Percentiles rank a stretch among this genome's conserved stretches.
Evolutionary conservation across 2,113 vertebrate species (phyloP).

Genomic region (Sinocyclocheilus rhinocerous): DNA sequence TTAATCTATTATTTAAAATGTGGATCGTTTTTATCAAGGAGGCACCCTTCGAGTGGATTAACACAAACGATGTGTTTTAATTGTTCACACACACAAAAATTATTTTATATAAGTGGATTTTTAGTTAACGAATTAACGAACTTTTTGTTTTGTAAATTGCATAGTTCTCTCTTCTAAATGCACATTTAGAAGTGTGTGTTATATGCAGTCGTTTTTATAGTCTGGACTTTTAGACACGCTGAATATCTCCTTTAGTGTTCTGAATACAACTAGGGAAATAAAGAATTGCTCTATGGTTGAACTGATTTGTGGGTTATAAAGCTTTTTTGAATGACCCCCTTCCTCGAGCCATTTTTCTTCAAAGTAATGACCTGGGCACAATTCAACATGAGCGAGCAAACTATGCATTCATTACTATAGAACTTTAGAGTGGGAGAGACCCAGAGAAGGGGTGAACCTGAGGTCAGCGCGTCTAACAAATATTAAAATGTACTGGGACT

Average conservation of each 20-base stretch:
- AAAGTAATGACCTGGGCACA: conserved; percentile 86
- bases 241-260: conserved; percentile 16
- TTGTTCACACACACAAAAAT: not conserved
- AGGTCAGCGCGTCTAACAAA: conserved; percentile 95
- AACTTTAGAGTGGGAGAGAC: conserved; percentile 73
- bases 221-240: not conserved
- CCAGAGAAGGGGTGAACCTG: conserved; percentile 84
- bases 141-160: not conserved
- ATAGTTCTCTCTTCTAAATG: not conserved
- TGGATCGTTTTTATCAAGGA: not conserved
- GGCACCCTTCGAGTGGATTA: not conserved
- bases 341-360: conserved; percentile 79
- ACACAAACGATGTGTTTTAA: too few relatives aligned
- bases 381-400: conserved; percentile 82
- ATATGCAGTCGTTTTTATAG: not conserved
- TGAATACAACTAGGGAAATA: conserved; percentile 42
- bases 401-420: conserved; percentile 75
- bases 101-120: too few relatives aligned
- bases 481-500: conserved; percentile 92
- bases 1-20: not conserved
- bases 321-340: conserved; percentile 68
- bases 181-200: not conserved
- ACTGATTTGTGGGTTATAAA: conserved; percentile 60
- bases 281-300: conserved; percentile 54
- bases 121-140: not conserved